Conservation (phyloP, 2,113 vertebrate genomes). For the Silurus meridionalis region DNA sequence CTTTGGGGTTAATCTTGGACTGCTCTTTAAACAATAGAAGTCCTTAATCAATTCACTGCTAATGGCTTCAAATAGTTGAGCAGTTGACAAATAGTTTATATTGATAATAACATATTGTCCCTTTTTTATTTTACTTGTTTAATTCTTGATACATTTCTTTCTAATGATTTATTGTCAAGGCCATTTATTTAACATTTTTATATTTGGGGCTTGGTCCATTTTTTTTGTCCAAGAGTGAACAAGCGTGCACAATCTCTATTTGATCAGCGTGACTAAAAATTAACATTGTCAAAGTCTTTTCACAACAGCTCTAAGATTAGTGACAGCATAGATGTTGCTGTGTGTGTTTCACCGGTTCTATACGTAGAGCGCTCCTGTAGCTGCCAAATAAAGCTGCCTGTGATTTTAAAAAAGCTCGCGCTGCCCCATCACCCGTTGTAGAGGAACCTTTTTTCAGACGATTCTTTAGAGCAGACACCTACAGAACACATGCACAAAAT, state of each 20-base stretch:
- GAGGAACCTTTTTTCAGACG: conserved; percentile 93
- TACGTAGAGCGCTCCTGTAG: conserved; percentile 91
- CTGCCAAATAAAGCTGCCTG: conserved; percentile 94
- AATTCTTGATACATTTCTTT: too few relatives aligned
- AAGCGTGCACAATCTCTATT: not conserved
- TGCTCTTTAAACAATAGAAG: too few relatives aligned
- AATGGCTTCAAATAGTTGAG: too few relatives aligned
- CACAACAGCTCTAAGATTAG: not conserved
- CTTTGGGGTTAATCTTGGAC: too few relatives aligned
- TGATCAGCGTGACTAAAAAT: not conserved
- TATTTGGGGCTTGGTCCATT: too few relatives aligned
- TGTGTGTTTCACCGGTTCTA: conserved; percentile 82
- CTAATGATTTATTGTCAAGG: too few relatives aligned
- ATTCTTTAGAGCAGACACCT: conserved; percentile 92
- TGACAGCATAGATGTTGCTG: conserved; percentile 59
- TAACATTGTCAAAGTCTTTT: not conserved
- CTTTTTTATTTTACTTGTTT: too few relatives aligned
- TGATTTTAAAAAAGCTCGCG: conserved; percentile 91
- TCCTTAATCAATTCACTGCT: too few relatives aligned
- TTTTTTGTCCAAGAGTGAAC: too few relatives aligned
- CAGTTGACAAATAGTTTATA: too few relatives aligned
- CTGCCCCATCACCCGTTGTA: conserved; percentile 90
- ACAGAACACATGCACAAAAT: conserved; percentile 36
- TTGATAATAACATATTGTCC: too few relatives aligned
- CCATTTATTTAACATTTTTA: too few relatives aligned